Percentiles rank a stretch among this genome's conserved stretches.
These are phyloP conservation scores for Athalia circularis DNA, from an alignment of 2,888 invertebrate species.

Conservation along the genomic window DNA sequence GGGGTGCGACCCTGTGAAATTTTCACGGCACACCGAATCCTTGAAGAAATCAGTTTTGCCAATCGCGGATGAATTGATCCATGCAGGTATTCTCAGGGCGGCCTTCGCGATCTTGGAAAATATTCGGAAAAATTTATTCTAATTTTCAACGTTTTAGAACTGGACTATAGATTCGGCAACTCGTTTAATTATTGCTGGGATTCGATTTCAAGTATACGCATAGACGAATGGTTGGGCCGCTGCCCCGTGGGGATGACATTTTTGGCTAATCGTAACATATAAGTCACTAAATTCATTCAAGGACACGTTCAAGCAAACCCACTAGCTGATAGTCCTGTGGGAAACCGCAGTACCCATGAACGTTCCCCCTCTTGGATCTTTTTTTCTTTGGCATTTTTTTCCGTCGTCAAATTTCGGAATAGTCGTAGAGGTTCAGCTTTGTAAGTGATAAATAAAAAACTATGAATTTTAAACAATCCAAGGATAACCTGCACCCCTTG, in stretches of 20 bases:
- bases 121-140: background rate
- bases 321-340: slow-evolving; percentile 58
- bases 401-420: too few species aligned
- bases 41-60: background rate
- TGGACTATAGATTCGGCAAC: background rate
- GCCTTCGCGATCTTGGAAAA: background rate
- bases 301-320: slow-evolving; percentile 60
- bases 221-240: background rate
- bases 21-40: slow-evolving; percentile 10
- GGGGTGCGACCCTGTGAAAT: slow-evolving; percentile 14
- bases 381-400: too few species aligned
- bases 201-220: background rate
- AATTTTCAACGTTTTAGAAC: background rate
- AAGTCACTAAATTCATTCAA: slow-evolving; percentile 61
- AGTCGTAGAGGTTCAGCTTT: too few species aligned
- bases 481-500: too few species aligned
- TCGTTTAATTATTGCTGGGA: background rate
- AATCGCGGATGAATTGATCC: background rate
- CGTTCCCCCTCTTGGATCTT: background rate
- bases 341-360: slow-evolving; percentile 58
- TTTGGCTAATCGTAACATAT: slow-evolving; percentile 3
- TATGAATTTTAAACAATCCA: too few species aligned
- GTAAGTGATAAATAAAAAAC: too few species aligned
- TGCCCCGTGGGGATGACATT: background rate
- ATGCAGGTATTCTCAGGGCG: too few species aligned